Percentiles rank a stretch among this genome's conserved stretches.
These are phyloP conservation scores for Drosophila rhopaloa DNA, from an alignment of 1,140 invertebrate genomes.

Conservation along the genomic window DNA sequence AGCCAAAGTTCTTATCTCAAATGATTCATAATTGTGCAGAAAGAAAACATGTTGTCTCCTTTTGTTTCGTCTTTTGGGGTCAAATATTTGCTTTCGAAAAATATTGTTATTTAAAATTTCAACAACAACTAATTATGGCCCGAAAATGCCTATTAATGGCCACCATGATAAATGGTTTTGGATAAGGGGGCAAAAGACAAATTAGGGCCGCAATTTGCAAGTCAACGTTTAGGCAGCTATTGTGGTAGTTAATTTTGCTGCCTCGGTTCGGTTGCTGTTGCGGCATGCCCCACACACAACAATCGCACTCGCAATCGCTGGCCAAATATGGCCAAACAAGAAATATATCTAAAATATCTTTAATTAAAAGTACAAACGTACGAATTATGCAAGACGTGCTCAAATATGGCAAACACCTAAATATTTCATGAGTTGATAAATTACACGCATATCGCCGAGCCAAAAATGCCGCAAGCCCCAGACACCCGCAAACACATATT, in stretches of 20 bases:
- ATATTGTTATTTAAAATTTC: constrained; percentile 46
- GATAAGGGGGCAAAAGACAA: constrained; percentile 37
- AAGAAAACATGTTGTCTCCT: constrained; percentile 35
- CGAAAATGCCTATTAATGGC: constrained; percentile 55
- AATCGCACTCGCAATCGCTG: constrained; percentile 21
- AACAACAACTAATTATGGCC: constrained; percentile 42
- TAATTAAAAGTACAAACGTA: constrained; percentile 80
- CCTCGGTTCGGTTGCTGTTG: neutral
- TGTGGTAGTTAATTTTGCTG: constrained; percentile 4
- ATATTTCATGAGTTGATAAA: constrained; percentile 72
- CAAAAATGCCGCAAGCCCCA: constrained; percentile 12
- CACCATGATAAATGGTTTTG: constrained; percentile 49
- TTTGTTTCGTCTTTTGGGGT: constrained; percentile 27
- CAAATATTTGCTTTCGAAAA: constrained; percentile 62
- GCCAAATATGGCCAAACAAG: constrained; percentile 62
- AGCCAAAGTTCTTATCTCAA: constrained; percentile 50
- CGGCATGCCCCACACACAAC: constrained; percentile 41
- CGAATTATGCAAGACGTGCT: constrained; percentile 78
- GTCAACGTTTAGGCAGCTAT: constrained; percentile 32
- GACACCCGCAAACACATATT: constrained; percentile 20
- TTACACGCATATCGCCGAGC: constrained; percentile 49
- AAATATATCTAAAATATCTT: constrained; percentile 71
- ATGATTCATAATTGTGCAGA: constrained; percentile 61
- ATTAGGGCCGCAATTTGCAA: constrained; percentile 59
- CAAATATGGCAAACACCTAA: constrained; percentile 81